Base-by-base conservation (phyloP, 2,888 invertebrate species). In the Parnassius mnemosyne region DNA sequence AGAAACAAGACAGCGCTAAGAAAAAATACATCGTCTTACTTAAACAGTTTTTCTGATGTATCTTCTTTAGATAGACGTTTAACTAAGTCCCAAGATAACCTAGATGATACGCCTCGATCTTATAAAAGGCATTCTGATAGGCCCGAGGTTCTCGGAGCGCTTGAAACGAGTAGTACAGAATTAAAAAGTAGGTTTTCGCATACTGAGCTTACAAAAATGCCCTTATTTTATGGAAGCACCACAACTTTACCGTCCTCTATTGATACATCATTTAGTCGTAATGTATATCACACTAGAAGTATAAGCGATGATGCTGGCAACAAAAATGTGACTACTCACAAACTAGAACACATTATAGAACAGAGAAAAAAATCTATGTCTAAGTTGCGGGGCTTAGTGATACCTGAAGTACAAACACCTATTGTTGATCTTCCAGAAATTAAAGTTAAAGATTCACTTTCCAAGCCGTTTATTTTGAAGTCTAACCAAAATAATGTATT, bases 341-440 rank as follows among this genome's bases (percentile, higher is more conserved):
- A 93, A 78, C 92, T 96, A 75, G 95, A 94, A 73, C 94, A 95
- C 71, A 86, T 97, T 69, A 93, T 96, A 71, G 97, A 97, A 82
- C 96, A 97, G 79, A 93, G 97, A 61, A 94, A 95, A 69, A 95
- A 95, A 76, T 95, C 95, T 20, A 94, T 97, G 85, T 96, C 96
- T 3, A 97, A 97, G 83, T 85, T 97, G 64, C 93, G 97, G 75
- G 97, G 97, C n/a, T 87, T 97, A 72, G 96, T 97, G 44, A 97
- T 97, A 78, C 97, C 97, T 5, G 97, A 97, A 85, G 91, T 92
- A 61, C 93, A 94, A 77, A 82, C 83, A 20, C 93, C 94, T 47
- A 93, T 94, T 58, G 90, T 95, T 55, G 96, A 96, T 84, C 88
- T 97, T 74, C 96, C 97, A 1, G 96, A 96, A 91, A 97, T 97